phyloP scores from a whole-genome alignment of 2,888 invertebrate genomes.

The Drosophila hamatofila region DNA sequence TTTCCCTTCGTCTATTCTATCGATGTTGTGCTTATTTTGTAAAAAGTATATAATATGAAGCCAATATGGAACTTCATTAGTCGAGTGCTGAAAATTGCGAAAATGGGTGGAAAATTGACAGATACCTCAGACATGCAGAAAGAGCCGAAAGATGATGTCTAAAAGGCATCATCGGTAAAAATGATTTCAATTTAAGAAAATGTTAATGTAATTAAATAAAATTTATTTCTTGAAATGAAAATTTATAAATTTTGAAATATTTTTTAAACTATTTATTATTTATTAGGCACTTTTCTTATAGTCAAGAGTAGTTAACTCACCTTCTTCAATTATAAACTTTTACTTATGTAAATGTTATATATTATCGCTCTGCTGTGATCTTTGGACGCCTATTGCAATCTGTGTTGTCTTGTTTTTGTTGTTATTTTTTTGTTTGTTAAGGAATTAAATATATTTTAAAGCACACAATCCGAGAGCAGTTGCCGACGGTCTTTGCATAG shows the following conservation, averaged over 20 bases:
- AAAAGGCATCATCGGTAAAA: background rate
- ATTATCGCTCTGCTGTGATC: background rate
- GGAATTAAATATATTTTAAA: slow-evolving; percentile 22
- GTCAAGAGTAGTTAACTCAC: slow-evolving; percentile 18
- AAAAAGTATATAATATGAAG: background rate
- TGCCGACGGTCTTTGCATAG: slow-evolving; percentile 69
- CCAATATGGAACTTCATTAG: background rate
- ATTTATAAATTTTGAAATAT: background rate
- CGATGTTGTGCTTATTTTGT: background rate
- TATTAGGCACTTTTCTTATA: background rate
- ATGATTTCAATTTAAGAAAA: background rate
- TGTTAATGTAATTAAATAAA: too few relatives aligned
- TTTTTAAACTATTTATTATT: background rate
- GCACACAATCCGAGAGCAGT: slow-evolving; percentile 31
- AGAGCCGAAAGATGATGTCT: background rate
- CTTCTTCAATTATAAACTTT: slow-evolving; percentile 23
- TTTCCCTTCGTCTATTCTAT: background rate
- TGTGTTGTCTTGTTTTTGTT: background rate
- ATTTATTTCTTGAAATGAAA: background rate
- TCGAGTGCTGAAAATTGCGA: background rate
- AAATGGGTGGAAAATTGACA: background rate
- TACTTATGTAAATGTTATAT: background rate
- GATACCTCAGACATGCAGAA: background rate
- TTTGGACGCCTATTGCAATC: background rate
- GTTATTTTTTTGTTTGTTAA: slow-evolving; percentile 3